Evolutionary conservation across 2,113 vertebrate species (phyloP), one percentile per base, ranked within the genome.

Genomic region (Nothocercus nigrocapillus): DNA sequence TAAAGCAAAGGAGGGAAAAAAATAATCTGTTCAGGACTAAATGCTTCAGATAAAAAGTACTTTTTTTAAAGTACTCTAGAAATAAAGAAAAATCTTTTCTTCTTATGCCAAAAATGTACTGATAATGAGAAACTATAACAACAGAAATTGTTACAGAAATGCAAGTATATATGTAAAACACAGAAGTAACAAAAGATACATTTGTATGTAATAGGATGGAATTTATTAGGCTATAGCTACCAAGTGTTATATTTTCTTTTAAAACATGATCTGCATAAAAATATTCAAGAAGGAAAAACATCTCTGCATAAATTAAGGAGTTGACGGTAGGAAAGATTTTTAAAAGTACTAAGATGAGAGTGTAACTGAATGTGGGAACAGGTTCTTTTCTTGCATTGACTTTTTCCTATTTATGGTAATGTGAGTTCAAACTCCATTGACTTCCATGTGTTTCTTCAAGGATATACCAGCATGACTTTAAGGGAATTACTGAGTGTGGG

Each of bases 261-360:
- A 16, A 0, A 53, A 80, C 72, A 36, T 47, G 1, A 2, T n/a
- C 19, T 83, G 18, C 28, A n/a, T 77, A 34, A 80, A 30, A 58
- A 12, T 9, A 24, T 73, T 14, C 7, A 54, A 84, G 21, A 25
- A 62, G 12, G 56, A 70, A 18, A 67, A 81, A 67, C 61, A 38
- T 0, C 0, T 8, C 36, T 49, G 1, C 24, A 56, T 25, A 6
- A 63, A 13, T 81, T 44, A 22, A 3, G 32, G 22, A 64, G 1
- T 4, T 30, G 30, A 11, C 74, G 54, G 30, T 3, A 67, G 66
- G 38, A 69, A 64, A 61, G 6, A 44, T 28, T 7, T 4, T 74
- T n/a, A 69, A 78, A 56, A 4, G 11, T 74, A 14, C 5, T 77
- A 44, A 68, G 4, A 13, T 53, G n/a, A 42, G 9, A 42, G 8